Base-by-base conservation (phyloP, 2,797 vertebrate species). In the Notolepis coatsorum region DNA sequence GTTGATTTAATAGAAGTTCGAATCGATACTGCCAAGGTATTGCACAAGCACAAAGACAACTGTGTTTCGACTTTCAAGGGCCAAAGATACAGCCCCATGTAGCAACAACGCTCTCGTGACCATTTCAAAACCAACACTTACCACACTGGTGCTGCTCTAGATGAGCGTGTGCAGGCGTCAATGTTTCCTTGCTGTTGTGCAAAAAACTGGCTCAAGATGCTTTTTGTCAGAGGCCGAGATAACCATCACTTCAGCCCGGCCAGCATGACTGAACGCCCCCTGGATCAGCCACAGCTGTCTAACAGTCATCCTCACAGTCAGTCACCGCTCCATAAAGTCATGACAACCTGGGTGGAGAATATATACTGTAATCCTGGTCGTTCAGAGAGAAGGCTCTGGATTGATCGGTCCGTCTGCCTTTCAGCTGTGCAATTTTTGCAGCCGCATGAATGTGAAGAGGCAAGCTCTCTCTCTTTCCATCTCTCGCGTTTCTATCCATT, bases 211-310 rank as follows among this genome's bases (percentile, higher is more conserved):
- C 33, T 3, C 12, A 21, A 61, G 25, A 42, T 30, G 24, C 24
- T 7, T 17, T 18, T 18, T 5, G 46, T 17, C 37, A 17, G 17
- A 35, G 60, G 59, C 58, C 41, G 56, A 79, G 62, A 63, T 49
- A 39, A 3, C 50, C 3, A 4, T 76, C 73, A 61, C 31, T 1
- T 33, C 52, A 58, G 49, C 35, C 21, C 23, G 48, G 68, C 67
- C 70, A 81, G 74, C 71, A 66, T 52, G 67, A 45, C 23, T 1
- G 7, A 79, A 71, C 24, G 49, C 71, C 65, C 58, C 24, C 46
- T 39, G 54, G 69, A 79, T 41, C 67, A 69, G 61, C 75, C 25
- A 23, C 73, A 84, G 82, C 84, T 87, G 79, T 75, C 71, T 68
- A 53, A 23, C 68, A 65, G 61, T 72, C 71, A 71, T 80, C 62